Evolutionary conservation across 2,888 invertebrate species (phyloP).

Genomic region (Synergus laeviventris): DNA sequence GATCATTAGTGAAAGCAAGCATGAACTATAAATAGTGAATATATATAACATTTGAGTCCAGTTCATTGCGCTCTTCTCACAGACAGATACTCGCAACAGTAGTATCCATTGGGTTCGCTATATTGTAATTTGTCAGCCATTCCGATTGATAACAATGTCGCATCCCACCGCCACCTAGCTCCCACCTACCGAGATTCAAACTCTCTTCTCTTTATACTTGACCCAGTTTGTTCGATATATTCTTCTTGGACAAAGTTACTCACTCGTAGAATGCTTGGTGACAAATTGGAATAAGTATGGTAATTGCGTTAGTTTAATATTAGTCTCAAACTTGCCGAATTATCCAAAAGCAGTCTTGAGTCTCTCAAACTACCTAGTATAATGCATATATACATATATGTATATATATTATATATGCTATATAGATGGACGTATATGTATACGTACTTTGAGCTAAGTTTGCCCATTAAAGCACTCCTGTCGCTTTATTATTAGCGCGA

Average conservation of each 20-base stretch:
- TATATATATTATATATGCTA: no score
- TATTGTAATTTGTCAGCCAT: slow-evolving; percentile 56
- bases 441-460: slow-evolving; percentile 11
- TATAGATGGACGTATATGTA: no score
- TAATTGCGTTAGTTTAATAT: slow-evolving; percentile 61
- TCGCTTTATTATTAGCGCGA: slow-evolving; percentile 31
- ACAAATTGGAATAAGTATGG: slow-evolving; percentile 65
- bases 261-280: slow-evolving; percentile 58
- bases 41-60: background rate
- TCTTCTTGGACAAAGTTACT: slow-evolving; percentile 56
- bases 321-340: slow-evolving; percentile 41
- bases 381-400: no score
- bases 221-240: slow-evolving; percentile 57
- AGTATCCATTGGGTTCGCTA: slow-evolving; percentile 24
- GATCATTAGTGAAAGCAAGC: slow-evolving; percentile 1
- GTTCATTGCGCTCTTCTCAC: background rate
- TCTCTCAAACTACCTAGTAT: background rate
- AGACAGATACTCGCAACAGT: background rate
- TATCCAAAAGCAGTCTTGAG: slow-evolving; percentile 25
- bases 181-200: slow-evolving; percentile 50
- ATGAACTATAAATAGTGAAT: slow-evolving; percentile 1
- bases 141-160: slow-evolving; percentile 57
- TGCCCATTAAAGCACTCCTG: slow-evolving; percentile 21
- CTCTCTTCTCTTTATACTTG: slow-evolving; percentile 51
- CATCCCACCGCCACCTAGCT: no score